phyloP scores from a whole-genome alignment of 2,888 invertebrate genomes.

The Apocheima hispidaria region DNA sequence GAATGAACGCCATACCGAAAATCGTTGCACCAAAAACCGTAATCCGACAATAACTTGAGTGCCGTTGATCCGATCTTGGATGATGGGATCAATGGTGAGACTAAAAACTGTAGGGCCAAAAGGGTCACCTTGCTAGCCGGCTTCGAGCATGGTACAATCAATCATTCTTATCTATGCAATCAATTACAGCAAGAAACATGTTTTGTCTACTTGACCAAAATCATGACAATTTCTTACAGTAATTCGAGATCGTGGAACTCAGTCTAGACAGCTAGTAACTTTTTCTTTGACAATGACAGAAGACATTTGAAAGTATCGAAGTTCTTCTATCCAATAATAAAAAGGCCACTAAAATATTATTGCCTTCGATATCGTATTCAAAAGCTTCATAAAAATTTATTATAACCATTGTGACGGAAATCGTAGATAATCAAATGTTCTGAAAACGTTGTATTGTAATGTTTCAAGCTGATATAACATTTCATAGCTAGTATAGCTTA shows the following conservation, averaged over 20 bases:
- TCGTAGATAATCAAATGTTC: constrained; percentile 12
- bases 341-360: constrained; percentile 2
- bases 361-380: constrained; percentile 17
- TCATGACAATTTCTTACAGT: neutral
- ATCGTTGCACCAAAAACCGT: no score
- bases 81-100: no score
- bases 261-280: neutral
- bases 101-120: no score
- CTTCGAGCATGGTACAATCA: no score
- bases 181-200: no score
- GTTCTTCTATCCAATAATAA: constrained; percentile 4
- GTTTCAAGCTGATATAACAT: constrained; percentile 1
- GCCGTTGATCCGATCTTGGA: no score
- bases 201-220: no score
- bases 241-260: neutral
- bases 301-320: neutral
- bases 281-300: neutral
- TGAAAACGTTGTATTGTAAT: constrained; percentile 2
- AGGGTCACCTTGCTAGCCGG: no score
- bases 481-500: constrained; percentile 1
- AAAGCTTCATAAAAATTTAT: constrained; percentile 26
- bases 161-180: no score
- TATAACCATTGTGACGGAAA: constrained; percentile 15
- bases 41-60: no score
- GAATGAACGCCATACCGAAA: no score